phyloP scores from a whole-genome alignment of 2,113 vertebrate species.

The Atlantisia rogersi region DNA sequence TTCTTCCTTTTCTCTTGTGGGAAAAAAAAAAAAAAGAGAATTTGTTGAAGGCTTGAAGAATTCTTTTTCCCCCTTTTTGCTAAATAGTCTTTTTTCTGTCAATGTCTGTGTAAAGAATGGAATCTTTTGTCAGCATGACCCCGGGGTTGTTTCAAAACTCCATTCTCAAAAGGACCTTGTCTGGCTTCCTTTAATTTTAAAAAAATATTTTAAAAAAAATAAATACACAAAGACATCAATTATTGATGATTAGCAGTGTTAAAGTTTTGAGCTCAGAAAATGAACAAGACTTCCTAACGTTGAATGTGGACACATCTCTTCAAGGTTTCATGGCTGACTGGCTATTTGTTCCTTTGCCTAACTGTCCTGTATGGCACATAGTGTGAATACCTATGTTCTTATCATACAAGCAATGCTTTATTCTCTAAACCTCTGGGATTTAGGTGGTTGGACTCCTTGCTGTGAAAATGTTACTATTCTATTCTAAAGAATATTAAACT shows the following conservation, averaged over 20 bases:
- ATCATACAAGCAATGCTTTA: not conserved
- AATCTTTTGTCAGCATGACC: not conserved
- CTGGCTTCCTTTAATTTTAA: not conserved
- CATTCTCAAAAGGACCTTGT: not conserved
- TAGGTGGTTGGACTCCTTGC: not conserved
- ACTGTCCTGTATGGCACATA: not conserved
- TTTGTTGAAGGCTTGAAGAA: not conserved
- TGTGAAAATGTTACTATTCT: not conserved
- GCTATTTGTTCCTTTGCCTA: not conserved
- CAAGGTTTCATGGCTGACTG: not conserved
- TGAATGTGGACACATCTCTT: not conserved
- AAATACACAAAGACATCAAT: not conserved
- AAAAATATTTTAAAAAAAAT: not conserved
- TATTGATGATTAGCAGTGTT: not conserved
- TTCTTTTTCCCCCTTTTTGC: not conserved
- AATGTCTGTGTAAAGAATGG: not conserved
- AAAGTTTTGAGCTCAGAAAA: not conserved
- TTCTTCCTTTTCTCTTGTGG: not conserved
- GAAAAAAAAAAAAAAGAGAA: not conserved
- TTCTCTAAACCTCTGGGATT: not conserved
- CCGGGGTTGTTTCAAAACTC: not conserved
- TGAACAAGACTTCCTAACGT: not conserved
- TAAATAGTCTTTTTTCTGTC: not conserved
- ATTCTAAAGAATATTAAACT: not conserved
- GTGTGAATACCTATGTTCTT: not conserved